Evolutionary conservation across 2,888 invertebrate species (phyloP).

Genomic region (Clepsis dumicolana): DNA sequence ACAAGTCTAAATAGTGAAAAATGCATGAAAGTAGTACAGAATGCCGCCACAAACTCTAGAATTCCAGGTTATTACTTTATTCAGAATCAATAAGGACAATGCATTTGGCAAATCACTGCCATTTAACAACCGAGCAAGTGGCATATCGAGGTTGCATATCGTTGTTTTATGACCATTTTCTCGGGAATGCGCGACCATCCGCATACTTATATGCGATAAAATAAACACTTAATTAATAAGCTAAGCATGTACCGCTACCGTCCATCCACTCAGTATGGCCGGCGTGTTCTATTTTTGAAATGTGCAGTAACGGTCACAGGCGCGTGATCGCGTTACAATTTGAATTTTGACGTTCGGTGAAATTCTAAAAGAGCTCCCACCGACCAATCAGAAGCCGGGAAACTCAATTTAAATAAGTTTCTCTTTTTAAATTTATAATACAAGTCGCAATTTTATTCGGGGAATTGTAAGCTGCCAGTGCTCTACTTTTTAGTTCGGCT

Average conservation of each 20-base stretch:
- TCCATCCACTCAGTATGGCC: slow-evolving; percentile 80
- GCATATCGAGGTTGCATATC: slow-evolving; percentile 36
- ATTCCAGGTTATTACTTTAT: background rate
- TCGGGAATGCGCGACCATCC: slow-evolving; percentile 54
- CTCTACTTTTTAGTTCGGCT: slow-evolving; percentile 43
- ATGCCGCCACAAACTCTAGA: background rate
- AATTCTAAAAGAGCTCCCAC: slow-evolving; percentile 70
- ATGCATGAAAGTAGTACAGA: too few relatives aligned
- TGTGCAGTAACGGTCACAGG: slow-evolving; percentile 82
- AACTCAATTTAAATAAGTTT: slow-evolving; percentile 69
- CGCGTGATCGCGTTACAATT: slow-evolving; percentile 82
- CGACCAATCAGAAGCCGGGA: slow-evolving; percentile 60
- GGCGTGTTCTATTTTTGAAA: slow-evolving; percentile 84
- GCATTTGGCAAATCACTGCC: background rate
- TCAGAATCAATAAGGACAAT: background rate
- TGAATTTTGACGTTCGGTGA: slow-evolving; percentile 82
- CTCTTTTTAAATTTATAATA: slow-evolving; percentile 70
- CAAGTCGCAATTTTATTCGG: slow-evolving; percentile 54
- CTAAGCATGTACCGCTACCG: slow-evolving; percentile 76
- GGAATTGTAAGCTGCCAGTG: slow-evolving; percentile 8
- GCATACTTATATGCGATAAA: slow-evolving; percentile 81
- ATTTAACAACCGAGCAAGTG: slow-evolving; percentile 10
- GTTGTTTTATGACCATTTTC: slow-evolving; percentile 57
- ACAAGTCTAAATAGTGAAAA: too few relatives aligned
- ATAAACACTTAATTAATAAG: slow-evolving; percentile 82